Base-by-base conservation (phyloP, 2,797 vertebrate species). In the Orestias chungarensis region DNA sequence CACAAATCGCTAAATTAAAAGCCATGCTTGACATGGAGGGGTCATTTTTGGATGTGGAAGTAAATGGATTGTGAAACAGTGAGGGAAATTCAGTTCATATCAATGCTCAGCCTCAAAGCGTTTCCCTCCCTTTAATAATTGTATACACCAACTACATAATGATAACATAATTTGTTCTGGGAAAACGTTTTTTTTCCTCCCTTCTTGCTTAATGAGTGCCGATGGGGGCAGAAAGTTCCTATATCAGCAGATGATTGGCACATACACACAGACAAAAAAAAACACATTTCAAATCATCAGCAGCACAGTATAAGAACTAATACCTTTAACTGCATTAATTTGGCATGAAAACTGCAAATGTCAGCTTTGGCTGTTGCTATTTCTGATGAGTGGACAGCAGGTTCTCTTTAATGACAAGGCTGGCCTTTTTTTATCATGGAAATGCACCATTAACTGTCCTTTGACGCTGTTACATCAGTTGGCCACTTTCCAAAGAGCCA, bases 381-480 rank as follows among this genome's bases (percentile, higher is more conserved):
- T 83, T 86, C 77, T 89, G 86, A 90, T 75, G 86, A 86, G 81
- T 75, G 82, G 89, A 89, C 84, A 84, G 83, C 71, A 68, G 86
- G 84, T 64, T 80, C 10, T 40, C 14, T 79, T 82, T 90, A 89
- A 90, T 84, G 74, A 83, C 71, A 49, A 67, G 64, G 55, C 77
- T 40, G 74, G 70, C 79, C 79, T 84, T 85, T 91, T 82, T 83
- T 81, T 76, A 85, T 87, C 77, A 84, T 25, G 31, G 81, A 86
- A 89, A 89, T 82, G 86, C 86, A 82, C 86, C 87, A 93, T 94
- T 93, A 90, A 90, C 87, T 84, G 78, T 89, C 82, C 91, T 82
- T 93, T 94, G 90, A 87, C 90, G 88, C 80, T 23, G 68, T 78
- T 90, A 87, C 89, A 91, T 91, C 86, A 87, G 87, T 82, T 84